These are phyloP conservation scores for Manis pentadactyla DNA, from an alignment of 2,797 vertebrate genomes.

Conservation along the genomic window DNA sequence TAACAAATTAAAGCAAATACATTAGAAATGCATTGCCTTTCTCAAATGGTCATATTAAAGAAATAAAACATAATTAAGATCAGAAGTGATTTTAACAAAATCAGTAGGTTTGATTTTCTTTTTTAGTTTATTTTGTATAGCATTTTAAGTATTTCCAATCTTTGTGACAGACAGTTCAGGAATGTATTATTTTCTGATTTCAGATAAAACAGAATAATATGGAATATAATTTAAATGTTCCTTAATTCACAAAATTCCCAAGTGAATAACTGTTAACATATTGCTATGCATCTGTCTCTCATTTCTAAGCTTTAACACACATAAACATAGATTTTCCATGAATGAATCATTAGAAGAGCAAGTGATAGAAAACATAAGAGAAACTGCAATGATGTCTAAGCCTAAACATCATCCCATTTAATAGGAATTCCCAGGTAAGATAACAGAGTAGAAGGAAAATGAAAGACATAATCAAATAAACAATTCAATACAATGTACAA, in stretches of 20 bases:
- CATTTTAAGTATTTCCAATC: background rate
- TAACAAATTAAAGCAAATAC: background rate
- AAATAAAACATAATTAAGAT: slow-evolving; percentile 26
- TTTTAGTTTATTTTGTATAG: background rate
- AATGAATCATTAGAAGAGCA: background rate
- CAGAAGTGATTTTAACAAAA: slow-evolving; percentile 24
- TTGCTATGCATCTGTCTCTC: background rate
- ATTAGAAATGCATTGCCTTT: background rate
- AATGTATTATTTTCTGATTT: background rate
- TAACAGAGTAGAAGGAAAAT: background rate
- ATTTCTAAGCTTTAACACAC: background rate
- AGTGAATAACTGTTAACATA: background rate
- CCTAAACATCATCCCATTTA: background rate
- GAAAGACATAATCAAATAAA: background rate
- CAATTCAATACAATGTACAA: background rate
- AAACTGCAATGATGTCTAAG: background rate
- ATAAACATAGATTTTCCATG: background rate
- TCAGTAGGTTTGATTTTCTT: background rate
- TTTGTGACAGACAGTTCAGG: background rate
- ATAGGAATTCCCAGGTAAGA: background rate
- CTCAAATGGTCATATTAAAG: background rate
- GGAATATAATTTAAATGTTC: background rate
- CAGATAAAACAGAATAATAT: background rate
- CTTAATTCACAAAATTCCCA: background rate
- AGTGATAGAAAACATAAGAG: background rate